Evolutionary conservation across 2,113 vertebrate genomes (phyloP), one percentile per base, ranked within the genome.

Genomic region (Serranochromis macrocephalus): DNA sequence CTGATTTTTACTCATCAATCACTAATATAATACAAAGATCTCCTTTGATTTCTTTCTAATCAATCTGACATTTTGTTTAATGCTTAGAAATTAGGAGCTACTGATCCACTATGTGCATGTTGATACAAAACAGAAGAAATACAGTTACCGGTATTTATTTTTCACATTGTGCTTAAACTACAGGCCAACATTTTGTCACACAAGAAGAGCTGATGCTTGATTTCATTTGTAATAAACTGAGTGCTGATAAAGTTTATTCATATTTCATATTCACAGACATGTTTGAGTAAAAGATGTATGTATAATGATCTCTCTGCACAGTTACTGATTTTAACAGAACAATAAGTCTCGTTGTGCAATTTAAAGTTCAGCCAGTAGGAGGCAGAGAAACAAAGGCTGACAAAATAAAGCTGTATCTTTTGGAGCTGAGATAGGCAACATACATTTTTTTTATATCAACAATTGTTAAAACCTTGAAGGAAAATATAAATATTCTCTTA

Each of bases 141-240:
- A 0, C 31, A 11, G 26, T 10, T 61, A 31, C 3, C 3, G 29
- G 7, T 31, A 1, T 19, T 63, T 63, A 36, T 63, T 63, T 63
- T 63, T 63, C 58, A 63, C 2, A 63, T 0, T 63, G 0, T 0
- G 0, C 9, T n/a, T 10, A 17, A 31, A 33, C 26, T 31, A 31
- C 55, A 17, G 26, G 55, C 0, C 0, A 57, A 57, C 26, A 63
- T 7, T 36, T 63, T 0, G 4, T 19, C 6, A 0, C 17, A 36
- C 2, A 0, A 36, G 16, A 0, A 63, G 31, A 63, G 0, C 9
- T 66, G 31, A 66, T 0, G 3, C 4, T 0, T n/a, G 0, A 38
- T 66, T 36, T 36, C 1, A 66, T 66, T 38, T 12, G 17, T n/a
- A 66, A 66, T 0, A 36, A 0, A n/a, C 0, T 66, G 33, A 38